Evolutionary conservation across 1,140 invertebrate species (phyloP), one percentile per base, ranked within the genome.

Genomic region (Drosophila santomea): DNA sequence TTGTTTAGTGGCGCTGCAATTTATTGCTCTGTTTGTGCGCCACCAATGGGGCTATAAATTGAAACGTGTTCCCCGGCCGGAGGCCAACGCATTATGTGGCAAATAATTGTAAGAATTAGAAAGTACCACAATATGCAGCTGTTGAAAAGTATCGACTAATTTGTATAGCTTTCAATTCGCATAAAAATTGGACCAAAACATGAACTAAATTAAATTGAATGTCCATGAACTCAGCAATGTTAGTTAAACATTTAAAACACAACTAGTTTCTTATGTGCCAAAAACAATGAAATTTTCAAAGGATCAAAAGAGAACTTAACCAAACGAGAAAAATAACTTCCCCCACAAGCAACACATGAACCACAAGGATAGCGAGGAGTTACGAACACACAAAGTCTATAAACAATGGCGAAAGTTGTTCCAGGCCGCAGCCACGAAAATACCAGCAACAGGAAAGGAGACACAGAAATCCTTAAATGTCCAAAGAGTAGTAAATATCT

Each of bases 11-110:
- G 69, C 51, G 20, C 20, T 59, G 62, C 23, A 79, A 88, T 88
- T 89, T 89, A 88, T 88, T 45, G 80, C 60, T 57, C 77, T 88
- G 84, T 88, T 88, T 88, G 80, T 89, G 80, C 59, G 56, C 55
- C 64, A 54, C 52, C 62, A 72, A 61, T 66, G 56, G 79, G 67
- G 59, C 84, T 50, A 88, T 88, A 89, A 88, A 86, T 86, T 88
- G 68, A 76, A 88, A 77, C 79, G 71, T 68, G 59, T 38, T 25
- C 38, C 15, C 47, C 20, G 23, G 23, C 15, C 43, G 32, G 28
- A 52, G 17, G 50, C 14, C 14, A n/a, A 17, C 14, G 45, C 52
- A 36, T 44, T 48, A 54, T 74, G 69, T 66, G 64, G 60, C 44
- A 75, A 80, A 80, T 84, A 84, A 84, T 84, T 80, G 61, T 48